Evolutionary conservation across 2,113 vertebrate genomes (phyloP), one percentile per base, ranked within the genome.

Genomic region (Anguilla rostrata): DNA sequence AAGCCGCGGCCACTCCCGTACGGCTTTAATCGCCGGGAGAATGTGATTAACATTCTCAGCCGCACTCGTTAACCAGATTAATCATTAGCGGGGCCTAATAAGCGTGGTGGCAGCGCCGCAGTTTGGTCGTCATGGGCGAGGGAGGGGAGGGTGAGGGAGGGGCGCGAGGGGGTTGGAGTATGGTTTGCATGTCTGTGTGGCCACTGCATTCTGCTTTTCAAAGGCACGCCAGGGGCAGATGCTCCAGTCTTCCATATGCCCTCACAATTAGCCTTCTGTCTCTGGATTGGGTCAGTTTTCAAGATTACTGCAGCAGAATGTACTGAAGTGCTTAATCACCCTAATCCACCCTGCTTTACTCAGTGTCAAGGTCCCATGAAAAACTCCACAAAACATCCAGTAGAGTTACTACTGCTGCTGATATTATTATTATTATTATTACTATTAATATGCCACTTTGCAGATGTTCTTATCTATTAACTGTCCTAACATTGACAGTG

Each of bases 11-110:
- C 60, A 26, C 60, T 22, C 60, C 18, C 22, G 60, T 16, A 81
- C 41, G 78, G 49, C 78, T 81, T 85, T 87, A 85, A 87, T 87
- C 87, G 40, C 60, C 7, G 34, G 60, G 79, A 71, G 83, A 79
- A 46, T 75, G 86, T 39, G 83, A 84, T 87, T 87, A 87, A 81
- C n/a, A 39, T 66, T 49, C 86, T 84, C 18, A 26, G 22, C 39
- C 8, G 34, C 60, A 15, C 87, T 82, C 49, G 5, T 84, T 85
- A 85, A 85, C 83, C 53, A 75, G 79, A 84, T 87, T 66, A 84
- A 66, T 43, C 71, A 49, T 82, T 85, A 56, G 79, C 60, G 26
- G n/a, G 34, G 53, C 60, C 86, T 81, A 40, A 43, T 29, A 8
- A 18, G 41, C 41, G 83, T 9, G 1, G 75, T 22, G 53, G 71